These are phyloP conservation scores for Sycophila texana DNA, from an alignment of 2,888 invertebrate species.

Conservation along the genomic window DNA sequence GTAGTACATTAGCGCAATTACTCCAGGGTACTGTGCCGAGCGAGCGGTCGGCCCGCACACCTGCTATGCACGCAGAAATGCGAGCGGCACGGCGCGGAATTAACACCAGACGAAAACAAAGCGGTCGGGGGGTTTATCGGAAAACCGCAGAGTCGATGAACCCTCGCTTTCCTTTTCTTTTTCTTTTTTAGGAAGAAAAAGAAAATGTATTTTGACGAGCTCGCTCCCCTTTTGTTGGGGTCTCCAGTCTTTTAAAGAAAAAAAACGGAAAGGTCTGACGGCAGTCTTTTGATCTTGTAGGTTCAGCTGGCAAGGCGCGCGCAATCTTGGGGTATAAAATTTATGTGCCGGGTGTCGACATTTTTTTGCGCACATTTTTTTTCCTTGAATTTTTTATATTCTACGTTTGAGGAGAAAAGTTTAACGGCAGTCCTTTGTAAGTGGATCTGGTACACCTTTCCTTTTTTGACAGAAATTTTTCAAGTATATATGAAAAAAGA, in stretches of 20 bases:
- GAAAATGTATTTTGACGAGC: no score
- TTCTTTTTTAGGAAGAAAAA: no score
- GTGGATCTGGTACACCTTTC: no score
- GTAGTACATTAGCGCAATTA: constrained; percentile 62
- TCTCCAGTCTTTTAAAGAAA: no score
- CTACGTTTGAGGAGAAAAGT: background rate
- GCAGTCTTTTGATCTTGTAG: background rate
- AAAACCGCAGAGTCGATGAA: background rate
- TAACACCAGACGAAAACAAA: constrained; percentile 5
- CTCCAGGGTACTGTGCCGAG: constrained; percentile 47
- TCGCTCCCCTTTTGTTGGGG: no score
- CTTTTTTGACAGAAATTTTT: no score
- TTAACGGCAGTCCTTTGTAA: no score
- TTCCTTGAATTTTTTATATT: constrained; percentile 1
- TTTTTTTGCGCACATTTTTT: constrained; percentile 2
- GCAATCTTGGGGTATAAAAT: background rate
- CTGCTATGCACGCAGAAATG: background rate
- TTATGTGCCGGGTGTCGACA: background rate
- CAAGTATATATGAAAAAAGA: no score
- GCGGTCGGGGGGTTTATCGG: constrained; percentile 1
- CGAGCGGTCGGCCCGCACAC: no score
- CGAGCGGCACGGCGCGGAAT: constrained; percentile 18
- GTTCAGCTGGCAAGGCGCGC: background rate
- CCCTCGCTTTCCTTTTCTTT: no score
- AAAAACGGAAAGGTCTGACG: no score